Percentiles rank a stretch among this genome's conserved stretches.
phyloP scores from a whole-genome alignment of 2,888 invertebrate species.

The Schrankia costaestrigalis region DNA sequence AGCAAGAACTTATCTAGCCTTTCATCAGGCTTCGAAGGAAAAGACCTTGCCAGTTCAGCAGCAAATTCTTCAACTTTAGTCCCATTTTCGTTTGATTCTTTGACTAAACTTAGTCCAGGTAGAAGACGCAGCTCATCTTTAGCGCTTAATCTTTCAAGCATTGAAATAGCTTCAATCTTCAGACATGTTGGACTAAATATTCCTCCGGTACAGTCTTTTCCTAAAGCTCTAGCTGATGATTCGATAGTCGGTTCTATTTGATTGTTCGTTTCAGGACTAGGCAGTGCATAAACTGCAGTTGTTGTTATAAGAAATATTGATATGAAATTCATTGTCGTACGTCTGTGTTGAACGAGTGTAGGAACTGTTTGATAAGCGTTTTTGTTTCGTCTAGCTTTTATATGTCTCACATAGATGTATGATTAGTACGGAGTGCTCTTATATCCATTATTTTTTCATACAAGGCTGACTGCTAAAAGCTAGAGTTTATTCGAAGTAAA shows the following conservation, averaged over 20 bases:
- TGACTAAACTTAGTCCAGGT: constrained; percentile 84
- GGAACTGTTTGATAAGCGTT: constrained; percentile 67
- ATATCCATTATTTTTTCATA: constrained; percentile 77
- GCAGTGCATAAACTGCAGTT: constrained; percentile 49
- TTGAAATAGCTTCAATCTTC: constrained; percentile 68
- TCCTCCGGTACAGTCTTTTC: constrained; percentile 64
- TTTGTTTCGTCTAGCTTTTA: constrained; percentile 67
- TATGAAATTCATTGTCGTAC: constrained; percentile 58
- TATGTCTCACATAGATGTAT: constrained; percentile 70
- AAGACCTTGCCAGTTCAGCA: constrained; percentile 85
- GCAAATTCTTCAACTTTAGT: constrained; percentile 86
- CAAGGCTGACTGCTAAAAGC: constrained; percentile 71
- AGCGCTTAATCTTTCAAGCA: constrained; percentile 63
- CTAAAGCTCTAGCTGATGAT: constrained; percentile 48
- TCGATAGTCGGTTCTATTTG: constrained; percentile 46
- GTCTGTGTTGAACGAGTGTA: constrained; percentile 56
- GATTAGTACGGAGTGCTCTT: constrained; percentile 59
- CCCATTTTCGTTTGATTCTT: constrained; percentile 78
- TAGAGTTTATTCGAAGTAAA: constrained; percentile 16
- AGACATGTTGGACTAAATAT: constrained; percentile 68
- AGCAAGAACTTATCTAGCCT: constrained; percentile 87
- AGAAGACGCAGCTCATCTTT: constrained; percentile 64
- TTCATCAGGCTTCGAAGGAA: constrained; percentile 88
- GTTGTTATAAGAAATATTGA: constrained; percentile 41
- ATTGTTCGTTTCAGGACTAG: constrained; percentile 57